A percentile compares a stretch with the other conserved stretches of the same genome.
phyloP scores from a whole-genome alignment of 2,113 vertebrate genomes.

The Plestiodon gilberti region DNA sequence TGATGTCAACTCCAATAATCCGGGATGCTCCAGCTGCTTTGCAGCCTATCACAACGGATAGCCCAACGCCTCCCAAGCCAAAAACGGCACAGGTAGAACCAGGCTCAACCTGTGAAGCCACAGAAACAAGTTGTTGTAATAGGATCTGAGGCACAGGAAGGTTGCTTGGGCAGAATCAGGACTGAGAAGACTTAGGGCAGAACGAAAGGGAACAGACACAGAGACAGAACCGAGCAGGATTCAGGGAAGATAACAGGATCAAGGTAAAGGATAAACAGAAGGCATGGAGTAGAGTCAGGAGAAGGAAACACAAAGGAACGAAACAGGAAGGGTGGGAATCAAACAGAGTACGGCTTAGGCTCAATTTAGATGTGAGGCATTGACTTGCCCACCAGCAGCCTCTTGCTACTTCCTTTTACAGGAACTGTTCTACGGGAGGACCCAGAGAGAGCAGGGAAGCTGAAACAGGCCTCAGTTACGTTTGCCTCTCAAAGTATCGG shows the following conservation, averaged over 20 bases:
- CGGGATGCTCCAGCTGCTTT: constrained; percentile 79
- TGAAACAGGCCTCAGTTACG: neutral
- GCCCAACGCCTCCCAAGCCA: constrained; percentile 84
- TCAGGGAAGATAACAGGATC: neutral
- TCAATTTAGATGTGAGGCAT: neutral
- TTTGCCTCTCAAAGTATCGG: neutral
- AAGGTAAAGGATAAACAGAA: neutral
- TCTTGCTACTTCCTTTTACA: neutral
- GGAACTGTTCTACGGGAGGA: too few species aligned
- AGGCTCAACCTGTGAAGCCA: constrained; percentile 76
- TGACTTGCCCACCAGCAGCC: neutral
- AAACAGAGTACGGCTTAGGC: neutral
- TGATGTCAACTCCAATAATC: constrained; percentile 82
- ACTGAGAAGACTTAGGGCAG: neutral
- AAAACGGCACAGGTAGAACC: constrained; percentile 86
- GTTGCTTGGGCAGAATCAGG: neutral
- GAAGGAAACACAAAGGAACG: neutral
- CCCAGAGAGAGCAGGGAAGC: neutral
- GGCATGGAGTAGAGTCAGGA: neutral
- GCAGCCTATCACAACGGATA: constrained; percentile 86
- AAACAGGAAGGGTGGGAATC: neutral
- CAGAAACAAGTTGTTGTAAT: neutral
- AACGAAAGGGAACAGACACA: neutral
- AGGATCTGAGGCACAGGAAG: neutral
- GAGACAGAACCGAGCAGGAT: neutral